Evolutionary conservation across 2,888 invertebrate species (phyloP), one percentile per base, ranked within the genome.

Genomic region (Zaprionus bogoriensis): DNA sequence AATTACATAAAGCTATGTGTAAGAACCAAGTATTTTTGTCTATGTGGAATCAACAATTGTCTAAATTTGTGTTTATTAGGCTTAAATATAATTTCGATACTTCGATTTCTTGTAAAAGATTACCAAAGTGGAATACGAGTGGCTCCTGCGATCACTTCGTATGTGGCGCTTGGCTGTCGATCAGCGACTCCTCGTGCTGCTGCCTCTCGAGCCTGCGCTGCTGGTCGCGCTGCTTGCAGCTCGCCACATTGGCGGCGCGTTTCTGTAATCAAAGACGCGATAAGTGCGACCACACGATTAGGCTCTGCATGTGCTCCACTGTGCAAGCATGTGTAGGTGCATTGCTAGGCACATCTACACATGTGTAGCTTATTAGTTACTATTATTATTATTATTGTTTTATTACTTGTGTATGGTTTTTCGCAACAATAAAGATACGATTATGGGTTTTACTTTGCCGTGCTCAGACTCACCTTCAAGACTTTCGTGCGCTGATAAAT

Each of bases 121-220:
- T 47, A 52, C 62, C 58, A 38, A 63, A 42, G 52, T 30, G 17
- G 9, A 42, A 17, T 52, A 17, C 10, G 39, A 48, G 32, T 52
- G 10, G 20, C 25, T 45, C 17, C 23, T 22, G 22, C 12, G 27
- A 36, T 57, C 32, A 50, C 14, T 44, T 27, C 17, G 6, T 20
- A 20, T 47, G 25, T 39, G 28, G 20, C 27, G 44, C 22, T 57
- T 78, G 78, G 64, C 78, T 87, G 19, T 81, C 90, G 64, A 91
- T 91, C 36, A 91, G 81, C 36, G 90, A 86, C 74, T 90, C 90
- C 74, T 91, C 90, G 27, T 89, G 89, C 58, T 88, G 89, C 66
- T 89, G 89, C 63, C 87, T 89, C 65, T 90, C 89, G 41, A 89
- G 63, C 77, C 88, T 90, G 9, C 88, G 87, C 48, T 89, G 86